These are phyloP conservation scores for Caenorhabditis sp. DNA, from an alignment of 2,888 invertebrate genomes.

Conservation along the genomic window DNA sequence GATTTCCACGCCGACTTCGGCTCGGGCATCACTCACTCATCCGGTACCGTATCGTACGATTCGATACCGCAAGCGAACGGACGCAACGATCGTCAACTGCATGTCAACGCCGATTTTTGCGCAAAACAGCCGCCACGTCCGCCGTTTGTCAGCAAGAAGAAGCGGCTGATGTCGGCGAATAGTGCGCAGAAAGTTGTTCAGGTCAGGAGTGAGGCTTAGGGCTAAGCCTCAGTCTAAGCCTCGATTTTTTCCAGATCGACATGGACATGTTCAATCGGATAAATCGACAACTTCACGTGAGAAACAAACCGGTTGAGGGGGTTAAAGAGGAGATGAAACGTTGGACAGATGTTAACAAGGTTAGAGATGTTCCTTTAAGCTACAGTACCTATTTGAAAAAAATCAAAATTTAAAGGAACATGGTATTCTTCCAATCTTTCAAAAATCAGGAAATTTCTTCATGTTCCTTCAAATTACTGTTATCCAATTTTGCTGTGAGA, in stretches of 20 bases:
- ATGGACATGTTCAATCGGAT: background rate
- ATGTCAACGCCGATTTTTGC: background rate
- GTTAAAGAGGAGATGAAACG: background rate
- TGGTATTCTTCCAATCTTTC: no score
- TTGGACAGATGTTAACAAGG: background rate
- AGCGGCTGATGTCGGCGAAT: background rate
- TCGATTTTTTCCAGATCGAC: no score
- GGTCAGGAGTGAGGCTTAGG: no score
- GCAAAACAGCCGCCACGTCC: constrained; percentile 1
- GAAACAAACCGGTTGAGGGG: background rate
- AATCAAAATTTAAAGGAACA: no score
- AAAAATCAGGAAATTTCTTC: no score
- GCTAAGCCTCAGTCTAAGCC: no score
- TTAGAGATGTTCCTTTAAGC: background rate
- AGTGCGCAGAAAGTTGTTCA: background rate
- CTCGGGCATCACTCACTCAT: constrained; percentile 4
- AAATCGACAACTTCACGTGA: background rate
- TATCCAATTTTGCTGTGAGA: no score
- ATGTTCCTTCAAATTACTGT: no score
- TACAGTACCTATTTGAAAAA: background rate
- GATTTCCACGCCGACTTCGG: constrained; percentile 7
- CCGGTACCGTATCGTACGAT: constrained; percentile 11
- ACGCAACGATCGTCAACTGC: background rate
- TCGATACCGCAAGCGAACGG: constrained; percentile 5
- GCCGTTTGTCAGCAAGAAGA: background rate